Evolutionary conservation across 2,113 vertebrate species (phyloP), one percentile per base, ranked within the genome.

Genomic region (Callospermophilus lateralis): DNA sequence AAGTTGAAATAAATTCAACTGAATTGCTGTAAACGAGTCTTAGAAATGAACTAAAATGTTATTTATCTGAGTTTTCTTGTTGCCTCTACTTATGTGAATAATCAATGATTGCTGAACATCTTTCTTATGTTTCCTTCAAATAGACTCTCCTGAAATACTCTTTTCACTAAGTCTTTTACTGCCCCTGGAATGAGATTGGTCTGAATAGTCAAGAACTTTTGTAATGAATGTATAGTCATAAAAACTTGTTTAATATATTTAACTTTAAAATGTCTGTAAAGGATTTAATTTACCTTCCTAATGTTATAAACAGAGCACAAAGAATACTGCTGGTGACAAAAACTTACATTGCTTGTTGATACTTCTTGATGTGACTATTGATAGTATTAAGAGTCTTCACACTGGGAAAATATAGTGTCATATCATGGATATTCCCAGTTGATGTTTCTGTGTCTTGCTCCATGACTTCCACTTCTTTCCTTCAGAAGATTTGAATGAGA

Each of bases 11-110:
- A 73, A 87, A 87, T 63, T 92, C 42, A 97, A 84, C 11, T 72
- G 51, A 92, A 92, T 67, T 76, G 42, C 55, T 85, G 1, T 84
- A 86, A 95, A 92, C 13, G 16, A 91, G 45, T 91, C 70, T 81
- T 88, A 37, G 63, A 70, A 92, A 70, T 77, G 74, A 94, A 68
- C n/a, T 89, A 79, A 96, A 96, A 85, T 84, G 4, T 90, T 77
- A 84, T 81, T 91, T 79, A 91, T 74, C 17, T 28, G 51, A 83
- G 80, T 92, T 95, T 96, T 92, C 77, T 85, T 86, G 55, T 39
- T 77, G 39, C 19, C 34, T 93, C 24, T 83, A 70, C 61, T 79
- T 94, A 45, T 42, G 37, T 63, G 24, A 37, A 63, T 95, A 78
- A 84, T 39, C 77, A 92, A 77, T 65, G n/a, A 74, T 26, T 93